Conservation (phyloP, 2,888 invertebrate genomes). For the Dasypogon diadema region DNA sequence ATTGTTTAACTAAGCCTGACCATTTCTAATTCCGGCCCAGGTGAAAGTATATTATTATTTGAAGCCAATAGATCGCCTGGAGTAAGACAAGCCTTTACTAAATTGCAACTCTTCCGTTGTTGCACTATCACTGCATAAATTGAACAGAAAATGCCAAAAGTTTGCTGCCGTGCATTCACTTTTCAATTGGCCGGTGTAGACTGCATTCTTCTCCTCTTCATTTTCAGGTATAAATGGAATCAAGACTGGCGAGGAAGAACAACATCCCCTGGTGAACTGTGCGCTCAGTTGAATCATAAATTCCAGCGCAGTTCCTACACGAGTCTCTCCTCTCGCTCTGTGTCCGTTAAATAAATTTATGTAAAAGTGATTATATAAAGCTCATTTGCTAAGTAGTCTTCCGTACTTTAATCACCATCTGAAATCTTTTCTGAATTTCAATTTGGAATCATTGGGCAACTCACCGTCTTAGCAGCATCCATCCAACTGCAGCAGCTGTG, state of each 20-base stretch:
- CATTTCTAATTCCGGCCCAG: conserved; percentile 31
- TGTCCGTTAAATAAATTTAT: conserved; percentile 38
- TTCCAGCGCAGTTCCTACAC: background rate
- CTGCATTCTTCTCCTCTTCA: conserved; percentile 9
- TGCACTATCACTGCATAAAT: conserved; percentile 44
- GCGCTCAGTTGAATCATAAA: conserved; percentile 21
- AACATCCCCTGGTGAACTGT: background rate
- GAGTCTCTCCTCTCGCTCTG: background rate
- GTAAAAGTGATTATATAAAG: conserved; percentile 47
- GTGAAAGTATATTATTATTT: conserved; percentile 43
- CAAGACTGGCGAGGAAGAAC: conserved; percentile 29
- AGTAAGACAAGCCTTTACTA: conserved; percentile 28
- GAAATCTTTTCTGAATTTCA: conserved; percentile 39
- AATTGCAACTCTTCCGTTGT: conserved; percentile 33
- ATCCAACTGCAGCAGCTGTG: conserved; percentile 2
- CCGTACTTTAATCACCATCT: conserved; percentile 28
- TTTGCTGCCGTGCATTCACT: conserved; percentile 33
- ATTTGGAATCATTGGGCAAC: conserved; percentile 32
- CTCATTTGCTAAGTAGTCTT: conserved; percentile 48
- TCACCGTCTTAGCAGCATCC: background rate
- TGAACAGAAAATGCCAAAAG: conserved; percentile 46
- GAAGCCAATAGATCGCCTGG: conserved; percentile 1
- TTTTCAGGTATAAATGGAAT: conserved; percentile 6
- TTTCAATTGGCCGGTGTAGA: conserved; percentile 14
- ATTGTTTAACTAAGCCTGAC: background rate